phyloP scores from a whole-genome alignment of 2,797 vertebrate species.

The Urocyon cinereoargenteus region DNA sequence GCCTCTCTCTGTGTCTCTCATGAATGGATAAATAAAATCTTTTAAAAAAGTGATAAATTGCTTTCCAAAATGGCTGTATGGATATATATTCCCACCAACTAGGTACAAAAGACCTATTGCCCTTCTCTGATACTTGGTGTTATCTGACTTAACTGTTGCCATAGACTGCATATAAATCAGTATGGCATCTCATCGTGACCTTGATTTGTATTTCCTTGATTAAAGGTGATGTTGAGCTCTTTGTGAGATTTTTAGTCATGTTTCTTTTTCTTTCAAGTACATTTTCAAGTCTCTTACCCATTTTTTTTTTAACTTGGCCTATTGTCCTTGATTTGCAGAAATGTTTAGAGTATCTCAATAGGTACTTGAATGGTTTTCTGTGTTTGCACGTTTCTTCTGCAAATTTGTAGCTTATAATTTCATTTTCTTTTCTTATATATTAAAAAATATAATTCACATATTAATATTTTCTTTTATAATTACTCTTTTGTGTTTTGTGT shows the following conservation, averaged over 20 bases:
- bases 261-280: background rate
- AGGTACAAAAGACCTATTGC: background rate
- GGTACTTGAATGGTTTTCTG: background rate
- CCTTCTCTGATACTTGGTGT: background rate
- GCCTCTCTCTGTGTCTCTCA: too few relatives aligned
- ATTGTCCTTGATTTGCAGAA: conserved; percentile 16
- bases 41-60: background rate
- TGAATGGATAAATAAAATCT: too few relatives aligned
- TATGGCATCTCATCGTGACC: background rate
- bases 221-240: background rate
- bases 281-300: background rate
- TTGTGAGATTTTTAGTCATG: background rate
- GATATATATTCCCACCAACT: background rate
- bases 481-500: background rate
- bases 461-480: background rate
- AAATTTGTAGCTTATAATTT: background rate
- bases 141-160: background rate
- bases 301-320: background rate
- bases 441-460: background rate
- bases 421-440: background rate
- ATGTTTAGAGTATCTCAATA: background rate
- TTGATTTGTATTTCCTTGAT: background rate
- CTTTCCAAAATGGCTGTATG: background rate
- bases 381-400: conserved; percentile 24
- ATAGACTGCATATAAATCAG: background rate